A percentile compares a stretch with the other conserved stretches of the same genome.
These are phyloP conservation scores for Hoplodrina blanda DNA, from an alignment of 2,888 invertebrate species.

Conservation along the genomic window DNA sequence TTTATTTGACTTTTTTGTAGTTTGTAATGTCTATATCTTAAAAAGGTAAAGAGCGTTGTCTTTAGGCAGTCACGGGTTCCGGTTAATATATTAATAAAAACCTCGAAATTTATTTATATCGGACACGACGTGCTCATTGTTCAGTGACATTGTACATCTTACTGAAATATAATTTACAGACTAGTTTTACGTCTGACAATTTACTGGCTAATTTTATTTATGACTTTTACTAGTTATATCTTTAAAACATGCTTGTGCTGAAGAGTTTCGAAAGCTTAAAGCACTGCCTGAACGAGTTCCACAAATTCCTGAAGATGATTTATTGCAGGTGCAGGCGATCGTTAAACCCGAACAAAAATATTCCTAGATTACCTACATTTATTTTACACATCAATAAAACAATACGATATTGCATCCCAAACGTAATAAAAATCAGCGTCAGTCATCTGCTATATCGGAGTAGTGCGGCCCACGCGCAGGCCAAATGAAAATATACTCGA, in stretches of 20 bases:
- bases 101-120: constrained; percentile 50
- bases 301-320: constrained; percentile 53
- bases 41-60: not conserved
- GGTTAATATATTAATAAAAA: constrained; percentile 46
- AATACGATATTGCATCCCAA: constrained; percentile 82
- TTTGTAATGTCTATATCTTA: not conserved
- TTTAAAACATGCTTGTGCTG: constrained; percentile 1
- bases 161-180: constrained; percentile 42
- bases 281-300: constrained; percentile 7
- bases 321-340: constrained; percentile 60
- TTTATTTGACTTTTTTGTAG: not conserved
- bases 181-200: not conserved
- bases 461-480: constrained; percentile 81
- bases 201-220: constrained; percentile 32
- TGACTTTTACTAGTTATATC: constrained; percentile 13
- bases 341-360: constrained; percentile 67
- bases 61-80: constrained; percentile 13
- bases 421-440: constrained; percentile 86
- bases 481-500: constrained; percentile 86
- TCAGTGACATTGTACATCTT: constrained; percentile 44
- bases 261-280: not conserved
- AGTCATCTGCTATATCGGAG: constrained; percentile 83
- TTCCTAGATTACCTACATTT: constrained; percentile 72
- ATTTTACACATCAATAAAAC: constrained; percentile 83
- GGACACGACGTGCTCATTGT: constrained; percentile 41